Evolutionary conservation across 2,113 vertebrate genomes (phyloP), one percentile per base, ranked within the genome.

Genomic region (Notothenia coriiceps): DNA sequence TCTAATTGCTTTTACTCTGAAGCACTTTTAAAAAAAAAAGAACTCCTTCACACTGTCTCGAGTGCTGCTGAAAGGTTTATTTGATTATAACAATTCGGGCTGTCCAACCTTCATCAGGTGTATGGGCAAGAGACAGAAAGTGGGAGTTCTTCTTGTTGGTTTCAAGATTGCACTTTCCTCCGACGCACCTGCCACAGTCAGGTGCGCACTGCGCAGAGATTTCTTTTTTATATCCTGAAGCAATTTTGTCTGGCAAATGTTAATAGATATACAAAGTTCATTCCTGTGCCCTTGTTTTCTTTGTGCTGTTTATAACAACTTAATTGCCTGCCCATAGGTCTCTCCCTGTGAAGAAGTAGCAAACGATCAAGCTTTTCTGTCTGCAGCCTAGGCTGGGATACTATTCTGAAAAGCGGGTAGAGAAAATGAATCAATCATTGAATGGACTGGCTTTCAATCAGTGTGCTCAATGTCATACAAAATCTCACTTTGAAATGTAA

Each of bases 381-480:
- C 77, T 54, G 72, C 46, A 74, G 44, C 67, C 67, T 20, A 70
- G 17, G 40, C 52, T 63, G 59, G 56, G 64, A 85, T 66, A 55
- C 6, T 11, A 35, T 54, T 70, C 60, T 63, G 60, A 73, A 72
- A 81, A 81, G 50, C 35, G 59, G 59, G 15, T n/a, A 3, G 50
- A 83, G 69, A 59, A 78, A 82, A 89, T 75, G 5, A 84, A 66
- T 69, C 56, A 43, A 3, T 71, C 62, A 85, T 70, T 83, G 51
- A 85, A 82, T 78, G 51, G 86, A 56, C 29, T 74, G 59, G 14
- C 25, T 76, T 86, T 79, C 80, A 62, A 86, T 84, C 73, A 74
- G 35, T 17, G 49, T 49, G 47, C 57, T 22, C 0, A 25, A 79
- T 83, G 47, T 60, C 64, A 82, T 65, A 74, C 67, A 79, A 43